Evolutionary conservation across 2,113 vertebrate species (phyloP), one percentile per base, ranked within the genome.

Genomic region (Cygnus buccinator): DNA sequence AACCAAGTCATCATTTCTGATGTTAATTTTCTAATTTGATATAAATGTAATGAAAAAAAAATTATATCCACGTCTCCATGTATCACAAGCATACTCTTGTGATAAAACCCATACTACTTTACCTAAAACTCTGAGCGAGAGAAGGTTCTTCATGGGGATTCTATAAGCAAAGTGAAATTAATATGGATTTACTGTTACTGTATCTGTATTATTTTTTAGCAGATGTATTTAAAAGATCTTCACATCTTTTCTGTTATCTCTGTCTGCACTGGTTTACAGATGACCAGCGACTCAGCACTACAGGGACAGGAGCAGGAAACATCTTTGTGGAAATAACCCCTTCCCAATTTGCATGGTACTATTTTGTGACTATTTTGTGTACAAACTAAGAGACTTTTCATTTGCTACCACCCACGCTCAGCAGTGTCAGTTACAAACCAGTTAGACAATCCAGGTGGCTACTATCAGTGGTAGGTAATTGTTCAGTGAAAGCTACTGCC

Each of bases 211-310:
- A 62, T 67, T 83, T 70, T 85, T 68, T 26, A 73, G 28, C 13
- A 55, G n/a, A 52, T 17, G 7, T 16, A 15, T n/a, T 35, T 71
- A 71, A 44, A 52, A 52, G 50, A 52, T 52, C 25, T 77, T 18
- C 13, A 16, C 0, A 0, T 25, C 0, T 33, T 54, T 87, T 52
- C 19, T 46, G 6, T 68, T 73, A n/a, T 44, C n/a, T 71, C 61
- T 46, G 11, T 35, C 19, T 17, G 11, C 22, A 31, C 11, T 25
- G 20, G 4, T 52, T 91, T 84, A 75, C 43, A 82, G 33, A 58
- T 20, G 35, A 43, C 48, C 20, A 72, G 21, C 48, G 81, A 26
- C 26, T 70, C 22, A 33, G 16, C 15, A 29, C 66, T 29, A 50
- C 73, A 39, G 15, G 31, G 23, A 37, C 10, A 83, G 44, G 33